These are phyloP conservation scores for Rhynchopsitta pachyrhyncha DNA, from an alignment of 2,113 vertebrate species.

Conservation along the genomic window DNA sequence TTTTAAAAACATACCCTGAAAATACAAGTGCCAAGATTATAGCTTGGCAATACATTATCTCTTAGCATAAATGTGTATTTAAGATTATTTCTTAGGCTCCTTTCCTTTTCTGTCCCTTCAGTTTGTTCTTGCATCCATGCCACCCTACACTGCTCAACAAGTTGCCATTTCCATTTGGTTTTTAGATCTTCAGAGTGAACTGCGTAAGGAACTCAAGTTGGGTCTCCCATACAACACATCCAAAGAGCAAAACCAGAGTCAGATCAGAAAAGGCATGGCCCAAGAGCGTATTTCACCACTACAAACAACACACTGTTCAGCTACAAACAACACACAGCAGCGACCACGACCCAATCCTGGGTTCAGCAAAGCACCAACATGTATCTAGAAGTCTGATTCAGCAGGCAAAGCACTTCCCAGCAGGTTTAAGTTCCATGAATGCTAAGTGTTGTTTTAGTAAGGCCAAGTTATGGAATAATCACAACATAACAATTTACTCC, in stretches of 20 bases:
- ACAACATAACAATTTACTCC: conserved; percentile 1
- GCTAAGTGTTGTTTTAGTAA: background rate
- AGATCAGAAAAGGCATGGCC: background rate
- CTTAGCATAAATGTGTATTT: background rate
- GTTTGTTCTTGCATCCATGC: fast-evolving
- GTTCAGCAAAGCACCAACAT: background rate
- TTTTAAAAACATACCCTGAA: background rate
- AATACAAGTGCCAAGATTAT: background rate
- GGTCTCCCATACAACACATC: background rate
- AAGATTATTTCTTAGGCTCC: background rate
- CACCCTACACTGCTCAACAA: background rate
- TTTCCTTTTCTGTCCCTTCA: background rate
- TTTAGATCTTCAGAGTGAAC: background rate
- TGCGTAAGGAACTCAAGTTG: background rate
- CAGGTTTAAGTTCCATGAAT: background rate
- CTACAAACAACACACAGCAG: background rate
- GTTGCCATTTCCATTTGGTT: background rate
- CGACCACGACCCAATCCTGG: background rate
- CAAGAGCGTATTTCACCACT: background rate
- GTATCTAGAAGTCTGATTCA: background rate
- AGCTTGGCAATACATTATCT: fast-evolving
- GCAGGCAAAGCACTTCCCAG: background rate
- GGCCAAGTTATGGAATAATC: conserved; percentile 21
- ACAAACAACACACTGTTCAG: background rate
- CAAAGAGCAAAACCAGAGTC: background rate